These are phyloP conservation scores for Drosophila yooni DNA, from an alignment of 2,888 invertebrate genomes.

Conservation along the genomic window DNA sequence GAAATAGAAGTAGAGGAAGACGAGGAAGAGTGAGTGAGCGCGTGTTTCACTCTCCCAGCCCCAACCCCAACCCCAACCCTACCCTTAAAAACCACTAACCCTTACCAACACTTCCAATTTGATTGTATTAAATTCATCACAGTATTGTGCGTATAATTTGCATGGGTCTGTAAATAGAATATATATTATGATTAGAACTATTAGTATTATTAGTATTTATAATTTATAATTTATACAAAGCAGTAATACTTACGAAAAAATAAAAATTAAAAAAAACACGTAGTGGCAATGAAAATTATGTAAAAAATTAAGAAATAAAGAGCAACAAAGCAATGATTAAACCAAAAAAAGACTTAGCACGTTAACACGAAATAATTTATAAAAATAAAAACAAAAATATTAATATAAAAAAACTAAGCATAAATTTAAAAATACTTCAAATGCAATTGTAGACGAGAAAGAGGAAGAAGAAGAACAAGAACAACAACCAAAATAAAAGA, in stretches of 20 bases:
- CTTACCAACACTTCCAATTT: background rate
- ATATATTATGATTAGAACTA: conserved; percentile 18
- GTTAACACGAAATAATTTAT: conserved; percentile 72
- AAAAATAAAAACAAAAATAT: conserved; percentile 9
- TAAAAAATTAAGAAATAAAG: conserved; percentile 61
- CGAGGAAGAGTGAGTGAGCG: conserved; percentile 20
- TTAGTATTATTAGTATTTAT: conserved; percentile 28
- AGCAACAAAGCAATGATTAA: conserved; percentile 63
- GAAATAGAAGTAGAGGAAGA: background rate
- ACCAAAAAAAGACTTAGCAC: conserved; percentile 74
- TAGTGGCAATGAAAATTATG: conserved; percentile 54
- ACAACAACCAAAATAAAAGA: conserved; percentile 78
- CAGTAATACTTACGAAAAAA: conserved; percentile 37
- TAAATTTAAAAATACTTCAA: conserved; percentile 20
- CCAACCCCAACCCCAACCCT: conserved; percentile 5
- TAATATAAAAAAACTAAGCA: conserved; percentile 11
- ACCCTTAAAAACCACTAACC: background rate
- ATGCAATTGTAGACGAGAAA: conserved; percentile 38
- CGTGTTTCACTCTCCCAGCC: conserved; percentile 11
- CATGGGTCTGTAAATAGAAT: conserved; percentile 53
- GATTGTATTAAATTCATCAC: conserved; percentile 49
- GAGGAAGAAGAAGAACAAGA: conserved; percentile 48
- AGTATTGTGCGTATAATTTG: conserved; percentile 52
- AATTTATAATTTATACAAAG: conserved; percentile 41
- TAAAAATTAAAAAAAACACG: conserved; percentile 34